phyloP scores from a whole-genome alignment of 2,797 vertebrate genomes.

The Coracias cyanogaster region DNA sequence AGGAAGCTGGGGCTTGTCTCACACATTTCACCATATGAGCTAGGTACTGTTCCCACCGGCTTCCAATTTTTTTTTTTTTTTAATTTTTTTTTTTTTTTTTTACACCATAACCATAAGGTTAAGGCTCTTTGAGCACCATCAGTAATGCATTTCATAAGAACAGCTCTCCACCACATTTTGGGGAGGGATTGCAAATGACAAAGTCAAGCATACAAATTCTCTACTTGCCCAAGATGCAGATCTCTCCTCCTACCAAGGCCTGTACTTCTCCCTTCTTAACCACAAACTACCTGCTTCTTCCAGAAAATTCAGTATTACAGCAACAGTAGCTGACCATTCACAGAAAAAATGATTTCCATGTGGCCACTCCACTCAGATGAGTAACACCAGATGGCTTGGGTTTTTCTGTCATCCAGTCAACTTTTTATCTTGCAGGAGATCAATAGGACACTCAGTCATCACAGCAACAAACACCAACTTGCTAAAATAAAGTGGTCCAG shows the following conservation, averaged over 20 bases:
- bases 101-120: neutral
- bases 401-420: neutral
- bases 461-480: neutral
- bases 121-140: neutral
- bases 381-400: neutral
- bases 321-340: neutral
- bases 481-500: neutral
- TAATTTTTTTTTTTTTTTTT: too few relatives aligned
- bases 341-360: neutral
- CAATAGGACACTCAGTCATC: neutral
- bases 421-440: neutral
- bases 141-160: neutral
- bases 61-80: neutral
- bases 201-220: accelerated
- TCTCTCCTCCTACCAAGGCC: neutral
- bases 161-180: neutral
- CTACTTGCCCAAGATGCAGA: neutral
- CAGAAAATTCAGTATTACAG: neutral
- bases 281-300: neutral
- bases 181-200: neutral
- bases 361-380: neutral
- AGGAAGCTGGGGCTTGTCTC: neutral
- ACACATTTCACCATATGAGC: neutral
- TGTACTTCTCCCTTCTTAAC: neutral
- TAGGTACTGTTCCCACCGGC: neutral